Base-by-base conservation (phyloP, 2,797 vertebrate species). In the Cheirogaleus major region DNA sequence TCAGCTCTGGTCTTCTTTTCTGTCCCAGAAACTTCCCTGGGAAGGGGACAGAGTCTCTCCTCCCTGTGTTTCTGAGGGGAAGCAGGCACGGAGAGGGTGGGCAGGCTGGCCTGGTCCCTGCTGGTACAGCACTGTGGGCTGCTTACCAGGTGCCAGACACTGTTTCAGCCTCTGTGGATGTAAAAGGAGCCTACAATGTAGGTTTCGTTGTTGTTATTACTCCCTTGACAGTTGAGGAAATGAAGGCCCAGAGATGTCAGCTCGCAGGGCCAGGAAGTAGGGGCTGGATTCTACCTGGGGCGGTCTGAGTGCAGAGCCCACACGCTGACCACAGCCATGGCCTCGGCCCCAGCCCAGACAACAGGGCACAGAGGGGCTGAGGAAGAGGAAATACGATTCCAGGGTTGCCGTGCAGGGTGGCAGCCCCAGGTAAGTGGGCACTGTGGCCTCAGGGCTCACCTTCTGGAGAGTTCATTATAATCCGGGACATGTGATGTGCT, bases 401-500 rank as follows among this genome's bases (percentile, higher is more conserved):
- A 45, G 61, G n/a, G 7, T 25, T 32, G 25, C 7, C 22, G 17
- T 38, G 3, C 8, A 11, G 20, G 11, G 90, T 17, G 35, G 48
- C 7, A 79, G 4, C 2, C 57, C 25, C 5, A 9, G 22, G 18
- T 30, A 41, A 75, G 38, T 22, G 13, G 13, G n/a, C 14, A 0
- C 32, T 7, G 10, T 32, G 27, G 12, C 13, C 41, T 4, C 27
- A 52, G 73, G 11, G 12, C 7, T 13, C 7, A 9, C 48, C 30
- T 73, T 55, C 75, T 75, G 1, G 27, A 35, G 15, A 50, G 52
- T 11, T 57, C 35, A 1, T 18, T 38, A 25, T 48, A 43, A 69
- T 15, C 61, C 43, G 20, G 48, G 63, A 30, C 57, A 30, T 4
- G 4, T 4, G 9, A 9, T 4, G 2, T 0, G 1, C 9, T n/a